Evolutionary conservation across 2,113 vertebrate genomes (phyloP), one percentile per base, ranked within the genome.

Genomic region (Leucoraja erinaceus): DNA sequence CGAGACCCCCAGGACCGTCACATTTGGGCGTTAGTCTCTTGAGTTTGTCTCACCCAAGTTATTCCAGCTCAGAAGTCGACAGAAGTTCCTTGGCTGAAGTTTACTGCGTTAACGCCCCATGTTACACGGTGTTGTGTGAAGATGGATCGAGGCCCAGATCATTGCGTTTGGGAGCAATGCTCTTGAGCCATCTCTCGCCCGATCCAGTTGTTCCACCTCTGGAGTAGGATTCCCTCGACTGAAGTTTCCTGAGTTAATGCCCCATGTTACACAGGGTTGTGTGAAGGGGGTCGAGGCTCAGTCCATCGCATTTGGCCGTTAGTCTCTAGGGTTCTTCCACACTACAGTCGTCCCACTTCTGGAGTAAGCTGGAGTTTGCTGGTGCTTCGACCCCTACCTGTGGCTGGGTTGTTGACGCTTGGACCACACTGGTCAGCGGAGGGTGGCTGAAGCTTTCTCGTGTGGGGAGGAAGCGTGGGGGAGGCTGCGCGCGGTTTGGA

Each of bases 361-460:
- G 38, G 38, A 47, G 38, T 47, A 1, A 4, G 18, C 18, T 38
- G 88, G 25, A n/a, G 28, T 14, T 14, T 1, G 0, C 88, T 70
- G 33, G 61, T 0, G 33, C 5, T n/a, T 1, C 14, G 33, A 0
- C 33, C 33, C 79, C 8, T 3, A 16, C 38, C 1, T 14, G 20
- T 11, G 10, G 3, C 66, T 4, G 38, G 38, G 0, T 11, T 68
- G n/a, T 20, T 83, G 81, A 84, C 11, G 61, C 28, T 12, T 8
- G n/a, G 28, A 18, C 2, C 4, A 0, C 59, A 1, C 2, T 1
- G 7, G 8, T 2, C 18, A 22, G 14, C 1, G 0, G 66, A 7
- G 88, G 63, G 33, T 16, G 11, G 31, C 28, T 16, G 59, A 88
- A 59, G 83, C 4, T 18, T 9, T 12, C 9, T 6, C 14, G 56